Conservation (phyloP, 2,797 vertebrate species). For the Sciurus vulgaris region DNA sequence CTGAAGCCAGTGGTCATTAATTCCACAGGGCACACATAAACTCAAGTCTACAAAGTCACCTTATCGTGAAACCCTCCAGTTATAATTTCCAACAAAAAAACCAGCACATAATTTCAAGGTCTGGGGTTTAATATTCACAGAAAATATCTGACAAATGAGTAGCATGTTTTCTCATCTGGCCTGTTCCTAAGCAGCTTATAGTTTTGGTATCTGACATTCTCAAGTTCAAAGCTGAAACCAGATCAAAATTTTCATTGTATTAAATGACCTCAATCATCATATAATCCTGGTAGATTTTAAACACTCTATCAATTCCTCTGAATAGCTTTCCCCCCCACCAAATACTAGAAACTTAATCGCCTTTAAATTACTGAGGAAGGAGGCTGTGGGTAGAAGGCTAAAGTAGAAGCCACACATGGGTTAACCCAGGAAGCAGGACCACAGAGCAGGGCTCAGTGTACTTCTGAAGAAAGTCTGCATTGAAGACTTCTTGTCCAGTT, state of each 20-base stretch:
- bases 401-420: background rate
- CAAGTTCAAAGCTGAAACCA: constrained; percentile 70
- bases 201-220: constrained; percentile 51
- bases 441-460: background rate
- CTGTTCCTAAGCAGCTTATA: constrained; percentile 43
- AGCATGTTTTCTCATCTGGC: constrained; percentile 10
- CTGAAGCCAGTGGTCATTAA: background rate
- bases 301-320: background rate
- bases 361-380: constrained; percentile 43
- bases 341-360: constrained; percentile 7
- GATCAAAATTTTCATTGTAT: constrained; percentile 65
- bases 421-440: background rate
- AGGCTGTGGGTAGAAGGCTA: background rate
- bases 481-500: background rate
- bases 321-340: background rate
- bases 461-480: background rate
- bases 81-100: constrained; percentile 43
- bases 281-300: constrained; percentile 68
- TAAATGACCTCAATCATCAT: constrained; percentile 49
- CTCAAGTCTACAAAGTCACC: background rate
- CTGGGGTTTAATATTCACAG: constrained; percentile 4
- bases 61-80: constrained; percentile 45
- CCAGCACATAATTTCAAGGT: background rate
- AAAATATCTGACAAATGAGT: constrained; percentile 42
- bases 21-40: background rate